These are phyloP conservation scores for Pomatostomus ruficeps DNA, from an alignment of 2,113 vertebrate genomes.

Conservation along the genomic window DNA sequence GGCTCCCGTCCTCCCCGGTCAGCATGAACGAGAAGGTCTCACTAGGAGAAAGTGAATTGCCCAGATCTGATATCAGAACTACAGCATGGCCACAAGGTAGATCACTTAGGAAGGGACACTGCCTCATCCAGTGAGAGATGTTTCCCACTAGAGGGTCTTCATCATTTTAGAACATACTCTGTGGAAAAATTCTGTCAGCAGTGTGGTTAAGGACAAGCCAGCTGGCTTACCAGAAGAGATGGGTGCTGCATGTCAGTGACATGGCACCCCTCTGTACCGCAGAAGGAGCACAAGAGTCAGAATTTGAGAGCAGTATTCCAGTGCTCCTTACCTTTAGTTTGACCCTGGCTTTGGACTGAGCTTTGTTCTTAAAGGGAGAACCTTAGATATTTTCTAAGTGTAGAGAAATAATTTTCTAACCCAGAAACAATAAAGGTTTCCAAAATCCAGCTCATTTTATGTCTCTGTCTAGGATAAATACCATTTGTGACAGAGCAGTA, in stretches of 20 bases:
- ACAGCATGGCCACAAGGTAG: background rate
- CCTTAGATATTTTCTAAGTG: background rate
- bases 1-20: constrained; percentile 95
- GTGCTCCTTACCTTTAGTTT: background rate
- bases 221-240: background rate
- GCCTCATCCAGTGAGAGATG: background rate
- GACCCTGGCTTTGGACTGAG: background rate
- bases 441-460: background rate
- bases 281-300: background rate
- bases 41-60: constrained; percentile 68
- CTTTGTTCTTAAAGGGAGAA: background rate
- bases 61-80: background rate
- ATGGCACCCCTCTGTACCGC: too few species aligned
- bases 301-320: background rate
- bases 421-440: background rate
- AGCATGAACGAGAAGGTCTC: constrained; percentile 99
- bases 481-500: background rate
- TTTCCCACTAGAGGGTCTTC: background rate
- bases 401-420: background rate
- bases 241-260: background rate
- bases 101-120: background rate
- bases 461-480: background rate
- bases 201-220: background rate
- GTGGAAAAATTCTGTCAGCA: background rate
- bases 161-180: background rate